Percentiles rank a stretch among this genome's conserved stretches.
Evolutionary conservation across 2,888 invertebrate genomes (phyloP).

Genomic region (Eudasyphora cyanicolor): DNA sequence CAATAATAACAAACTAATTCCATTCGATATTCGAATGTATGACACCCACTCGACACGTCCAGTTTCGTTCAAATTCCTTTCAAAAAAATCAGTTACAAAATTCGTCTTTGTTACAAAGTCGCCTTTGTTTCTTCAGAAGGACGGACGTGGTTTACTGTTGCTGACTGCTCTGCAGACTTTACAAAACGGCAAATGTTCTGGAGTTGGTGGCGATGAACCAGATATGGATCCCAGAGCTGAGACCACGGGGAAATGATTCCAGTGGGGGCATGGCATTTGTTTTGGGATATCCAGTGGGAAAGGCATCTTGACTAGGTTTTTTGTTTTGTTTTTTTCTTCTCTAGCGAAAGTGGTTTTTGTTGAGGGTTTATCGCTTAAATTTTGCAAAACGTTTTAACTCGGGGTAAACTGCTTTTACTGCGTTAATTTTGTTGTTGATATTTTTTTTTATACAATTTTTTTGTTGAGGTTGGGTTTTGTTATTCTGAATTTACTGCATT

Average conservation of each 20-base stretch:
- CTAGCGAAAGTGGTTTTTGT: neutral
- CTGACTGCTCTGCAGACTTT: slow-evolving; percentile 52
- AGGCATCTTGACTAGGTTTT: slow-evolving; percentile 72
- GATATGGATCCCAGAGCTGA: slow-evolving; percentile 43
- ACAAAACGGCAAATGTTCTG: slow-evolving; percentile 64
- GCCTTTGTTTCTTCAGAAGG: neutral
- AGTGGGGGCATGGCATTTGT: slow-evolving; percentile 79
- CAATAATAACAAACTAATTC: neutral
- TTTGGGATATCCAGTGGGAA: slow-evolving; percentile 77
- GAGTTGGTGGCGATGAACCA: slow-evolving; percentile 60
- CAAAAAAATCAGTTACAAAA: slow-evolving; percentile 19
- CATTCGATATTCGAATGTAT: slow-evolving; percentile 1
- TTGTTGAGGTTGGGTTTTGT: neutral
- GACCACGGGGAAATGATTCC: slow-evolving; percentile 78
- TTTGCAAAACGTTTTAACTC: slow-evolving; percentile 40
- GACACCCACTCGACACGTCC: neutral
- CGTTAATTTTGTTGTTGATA: neutral
- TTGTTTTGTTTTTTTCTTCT: too few species aligned
- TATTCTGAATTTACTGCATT: neutral
- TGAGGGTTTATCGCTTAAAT: neutral
- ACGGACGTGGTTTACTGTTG: slow-evolving; percentile 12
- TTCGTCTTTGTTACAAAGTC: neutral
- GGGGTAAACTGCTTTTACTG: slow-evolving; percentile 10
- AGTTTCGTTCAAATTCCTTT: slow-evolving; percentile 16
- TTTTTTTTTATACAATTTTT: slow-evolving; percentile 4